phyloP scores from a whole-genome alignment of 2,113 vertebrate genomes.

The Accipiter virgatus region DNA sequence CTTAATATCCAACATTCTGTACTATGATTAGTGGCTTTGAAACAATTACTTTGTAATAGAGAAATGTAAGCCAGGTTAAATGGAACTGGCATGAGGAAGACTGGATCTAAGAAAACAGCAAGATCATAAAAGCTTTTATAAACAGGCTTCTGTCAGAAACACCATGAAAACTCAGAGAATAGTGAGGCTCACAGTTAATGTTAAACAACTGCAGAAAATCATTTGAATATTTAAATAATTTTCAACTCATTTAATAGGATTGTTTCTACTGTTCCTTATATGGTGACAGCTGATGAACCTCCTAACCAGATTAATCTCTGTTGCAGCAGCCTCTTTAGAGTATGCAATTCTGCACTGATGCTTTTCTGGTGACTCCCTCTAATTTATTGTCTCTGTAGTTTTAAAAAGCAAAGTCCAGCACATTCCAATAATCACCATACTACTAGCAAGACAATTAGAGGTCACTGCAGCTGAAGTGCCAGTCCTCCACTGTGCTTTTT shows the following conservation, averaged over 20 bases:
- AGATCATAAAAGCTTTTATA: neutral
- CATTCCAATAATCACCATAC: neutral
- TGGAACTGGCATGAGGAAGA: neutral
- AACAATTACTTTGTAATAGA: neutral
- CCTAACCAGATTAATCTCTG: neutral
- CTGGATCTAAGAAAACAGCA: neutral
- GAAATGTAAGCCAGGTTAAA: neutral
- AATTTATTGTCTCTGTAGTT: neutral
- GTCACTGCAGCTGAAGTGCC: neutral
- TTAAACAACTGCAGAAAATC: neutral
- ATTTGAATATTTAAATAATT: neutral
- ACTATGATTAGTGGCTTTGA: neutral
- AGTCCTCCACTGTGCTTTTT: neutral
- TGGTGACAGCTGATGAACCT: neutral
- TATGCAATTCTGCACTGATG: neutral
- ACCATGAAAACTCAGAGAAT: neutral
- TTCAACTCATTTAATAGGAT: neutral
- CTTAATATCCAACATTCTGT: neutral
- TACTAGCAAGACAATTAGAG: neutral
- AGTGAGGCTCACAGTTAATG: neutral
- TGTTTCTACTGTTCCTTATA: neutral
- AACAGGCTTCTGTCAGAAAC: neutral
- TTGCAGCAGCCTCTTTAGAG: neutral
- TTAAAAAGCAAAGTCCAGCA: neutral
- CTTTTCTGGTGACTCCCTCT: neutral